A percentile compares a stretch with the other conserved stretches of the same genome.
phyloP scores from a whole-genome alignment of 2,888 invertebrate genomes.

The Scaptomyza parva region DNA sequence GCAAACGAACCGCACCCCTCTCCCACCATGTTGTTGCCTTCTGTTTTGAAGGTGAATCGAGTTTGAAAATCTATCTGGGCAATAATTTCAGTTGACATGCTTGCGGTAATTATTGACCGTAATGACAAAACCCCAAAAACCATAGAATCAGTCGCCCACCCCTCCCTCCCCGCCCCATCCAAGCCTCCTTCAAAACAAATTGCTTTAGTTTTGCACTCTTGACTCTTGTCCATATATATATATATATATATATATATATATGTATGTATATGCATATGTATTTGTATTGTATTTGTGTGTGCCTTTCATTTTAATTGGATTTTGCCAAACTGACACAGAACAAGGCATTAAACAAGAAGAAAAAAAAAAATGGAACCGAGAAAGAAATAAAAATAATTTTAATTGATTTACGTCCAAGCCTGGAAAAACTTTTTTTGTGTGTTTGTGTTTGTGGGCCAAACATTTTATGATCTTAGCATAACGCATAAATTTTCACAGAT shows the following conservation, averaged over 20 bases:
- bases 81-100: slow-evolving; percentile 83
- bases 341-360: slow-evolving; percentile 50
- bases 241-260: too few relatives aligned
- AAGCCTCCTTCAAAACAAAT: slow-evolving; percentile 60
- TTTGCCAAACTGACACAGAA: slow-evolving; percentile 48
- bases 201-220: slow-evolving; percentile 72
- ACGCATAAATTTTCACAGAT: slow-evolving; percentile 46
- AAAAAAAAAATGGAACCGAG: slow-evolving; percentile 12
- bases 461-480: slow-evolving; percentile 27
- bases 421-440: not conserved
- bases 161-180: too few relatives aligned
- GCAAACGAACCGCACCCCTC: slow-evolving; percentile 37
- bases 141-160: slow-evolving; percentile 35
- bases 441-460: not conserved
- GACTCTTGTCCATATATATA: slow-evolving; percentile 29
- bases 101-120: slow-evolving; percentile 84
- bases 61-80: slow-evolving; percentile 73
- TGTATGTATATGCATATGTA: not conserved
- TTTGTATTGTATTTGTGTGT: slow-evolving; percentile 10
- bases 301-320: slow-evolving; percentile 68
- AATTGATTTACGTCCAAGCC: slow-evolving; percentile 48
- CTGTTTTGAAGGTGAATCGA: slow-evolving; percentile 26
- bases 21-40: not conserved
- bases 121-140: slow-evolving; percentile 81
- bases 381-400: slow-evolving; percentile 13